Evolutionary conservation across 2,113 vertebrate genomes (phyloP), one percentile per base, ranked within the genome.

Genomic region (Pampusana beccarii): DNA sequence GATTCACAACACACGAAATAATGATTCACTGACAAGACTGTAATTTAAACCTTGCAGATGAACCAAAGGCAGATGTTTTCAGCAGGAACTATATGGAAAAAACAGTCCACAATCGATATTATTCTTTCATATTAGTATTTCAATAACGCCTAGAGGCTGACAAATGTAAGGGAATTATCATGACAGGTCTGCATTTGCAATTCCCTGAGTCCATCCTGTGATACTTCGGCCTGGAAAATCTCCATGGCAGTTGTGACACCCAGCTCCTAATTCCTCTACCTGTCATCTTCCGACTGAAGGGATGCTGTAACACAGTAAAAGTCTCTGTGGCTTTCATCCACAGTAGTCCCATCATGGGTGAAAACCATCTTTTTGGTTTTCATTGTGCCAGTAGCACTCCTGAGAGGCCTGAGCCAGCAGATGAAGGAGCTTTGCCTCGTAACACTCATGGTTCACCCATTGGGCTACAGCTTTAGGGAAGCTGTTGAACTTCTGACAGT

Each of bases 21-120:
- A 94, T 96, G 88, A 88, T 84, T 96, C 95, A 78, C 14, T 33
- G 74, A 86, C 81, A 79, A 88, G 71, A 42, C n/a, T 80, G 38
- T 48, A 94, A 90, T 73, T 91, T 88, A 89, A 88, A 81, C 51
- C 42, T 86, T 46, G 83, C 11, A 80, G 83, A 70, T 71, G 60
- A 38, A 83, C 31, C 17, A 70, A 71, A 92, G 51, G 70, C 57
- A 89, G 91, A 91, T 84, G 29, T 84, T 90, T 96, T 66, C 88
- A 70, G 50, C 23, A 70, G 34, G 36, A 96, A 71, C 11, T 18
- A 23, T 56, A 62, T 34, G 21, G 40, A 3, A 48, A 60, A 86
- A 69, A 29, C 16, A 80, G 51, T 42, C 16, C 56, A 75, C 18
- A 87, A 86, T 89, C 73, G 89, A 71, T 95, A 91, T 40, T 67